These are phyloP conservation scores for Mesembrinibis cayennensis DNA, from an alignment of 2,113 vertebrate genomes.

Conservation along the genomic window DNA sequence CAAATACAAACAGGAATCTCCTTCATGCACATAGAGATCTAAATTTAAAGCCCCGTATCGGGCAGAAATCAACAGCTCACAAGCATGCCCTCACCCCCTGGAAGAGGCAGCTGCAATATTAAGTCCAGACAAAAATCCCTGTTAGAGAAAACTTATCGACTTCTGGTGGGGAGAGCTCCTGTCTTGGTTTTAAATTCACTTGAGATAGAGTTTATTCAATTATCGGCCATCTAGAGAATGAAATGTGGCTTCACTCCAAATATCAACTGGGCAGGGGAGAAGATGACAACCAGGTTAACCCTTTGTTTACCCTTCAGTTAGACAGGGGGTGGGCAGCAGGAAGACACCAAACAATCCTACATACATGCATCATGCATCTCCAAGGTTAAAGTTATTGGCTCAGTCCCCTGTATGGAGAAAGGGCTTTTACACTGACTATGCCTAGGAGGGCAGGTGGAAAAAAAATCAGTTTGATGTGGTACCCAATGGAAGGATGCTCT, in stretches of 20 bases:
- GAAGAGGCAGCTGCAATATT: neutral
- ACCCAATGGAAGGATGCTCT: conserved; percentile 51
- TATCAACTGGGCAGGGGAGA: neutral
- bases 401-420: neutral
- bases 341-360: neutral
- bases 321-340: neutral
- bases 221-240: conserved; percentile 46
- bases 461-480: neutral
- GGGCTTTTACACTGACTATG: neutral
- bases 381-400: conserved; percentile 31
- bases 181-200: conserved; percentile 41
- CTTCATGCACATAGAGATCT: neutral
- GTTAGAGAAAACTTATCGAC: neutral
- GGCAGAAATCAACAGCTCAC: neutral
- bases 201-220: conserved; percentile 48
- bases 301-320: neutral
- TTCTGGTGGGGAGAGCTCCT: conserved; percentile 1
- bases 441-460: conserved; percentile 33
- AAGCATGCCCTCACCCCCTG: neutral
- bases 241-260: conserved; percentile 45
- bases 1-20: neutral
- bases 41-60: neutral
- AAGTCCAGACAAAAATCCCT: neutral
- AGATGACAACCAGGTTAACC: conserved; percentile 35
- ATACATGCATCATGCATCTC: neutral